These are phyloP conservation scores for Drosophila anceps DNA, from an alignment of 2,888 invertebrate genomes.

Conservation along the genomic window DNA sequence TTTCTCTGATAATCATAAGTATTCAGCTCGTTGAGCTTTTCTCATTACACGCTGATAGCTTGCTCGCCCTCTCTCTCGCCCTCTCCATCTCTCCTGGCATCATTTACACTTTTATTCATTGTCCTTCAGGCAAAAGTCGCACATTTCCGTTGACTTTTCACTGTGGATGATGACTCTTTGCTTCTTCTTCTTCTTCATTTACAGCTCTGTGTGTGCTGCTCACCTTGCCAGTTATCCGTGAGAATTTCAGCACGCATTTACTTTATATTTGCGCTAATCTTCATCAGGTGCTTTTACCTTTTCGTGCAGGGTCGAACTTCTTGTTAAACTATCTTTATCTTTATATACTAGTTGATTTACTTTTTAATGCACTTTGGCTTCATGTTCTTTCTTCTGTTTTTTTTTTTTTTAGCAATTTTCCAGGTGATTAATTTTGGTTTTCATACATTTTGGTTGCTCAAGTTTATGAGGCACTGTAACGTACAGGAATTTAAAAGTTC, in stretches of 20 bases:
- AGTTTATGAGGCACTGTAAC: slow-evolving; percentile 19
- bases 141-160: slow-evolving; percentile 62
- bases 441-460: slow-evolving; percentile 34
- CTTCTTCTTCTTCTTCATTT: slow-evolving; percentile 20
- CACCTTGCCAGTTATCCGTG: slow-evolving; percentile 13
- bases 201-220: slow-evolving; percentile 14
- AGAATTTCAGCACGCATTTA: slow-evolving; percentile 16
- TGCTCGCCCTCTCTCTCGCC: background rate
- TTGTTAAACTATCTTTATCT: slow-evolving; percentile 51
- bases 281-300: slow-evolving; percentile 37
- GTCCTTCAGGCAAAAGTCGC: slow-evolving; percentile 59
- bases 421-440: slow-evolving; percentile 80
- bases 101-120: slow-evolving; percentile 63
- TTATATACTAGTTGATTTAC: slow-evolving; percentile 44
- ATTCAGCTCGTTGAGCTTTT: slow-evolving; percentile 62
- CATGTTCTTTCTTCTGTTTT: slow-evolving; percentile 30
- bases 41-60: slow-evolving; percentile 73
- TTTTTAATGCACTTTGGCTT: slow-evolving; percentile 40
- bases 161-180: slow-evolving; percentile 44
- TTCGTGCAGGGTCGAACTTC: slow-evolving; percentile 29
- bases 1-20: slow-evolving; percentile 63
- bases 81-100: background rate
- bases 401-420: slow-evolving; percentile 78
- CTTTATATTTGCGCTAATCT: slow-evolving; percentile 44
- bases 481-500: background rate